Base-by-base conservation (phyloP, 2,888 invertebrate species). In the Calameuta idolon region DNA sequence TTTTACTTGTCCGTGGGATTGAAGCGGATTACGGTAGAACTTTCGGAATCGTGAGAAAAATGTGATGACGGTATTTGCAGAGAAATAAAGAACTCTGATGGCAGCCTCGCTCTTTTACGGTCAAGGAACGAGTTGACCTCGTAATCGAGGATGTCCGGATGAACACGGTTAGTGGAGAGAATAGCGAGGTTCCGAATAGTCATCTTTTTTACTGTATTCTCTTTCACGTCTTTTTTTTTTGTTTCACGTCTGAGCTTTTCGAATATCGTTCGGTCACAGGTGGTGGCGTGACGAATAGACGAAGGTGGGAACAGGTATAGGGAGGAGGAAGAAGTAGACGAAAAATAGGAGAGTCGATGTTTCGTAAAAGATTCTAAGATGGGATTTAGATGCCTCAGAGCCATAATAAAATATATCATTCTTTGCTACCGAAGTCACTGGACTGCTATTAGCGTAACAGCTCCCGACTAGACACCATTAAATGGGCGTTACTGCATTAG, bases 401-500 rank as follows among this genome's bases (percentile, higher is more conserved):
- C 55, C 33, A 76, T 77, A 74, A 71, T 34, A 34, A 85, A 84
- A 83, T 83, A 77, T 77, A 77, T 69, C 73, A 75, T 69, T 73
- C 81, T 34, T 35, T 79, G 85, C 85, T 84, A 85, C 83, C 75
- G 81, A 75, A 77, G 78, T 80, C 78, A 79, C 73, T 75, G 80
- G 77, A 69, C 81, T 85, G 80, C 83, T 82, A 85, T 84, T 84
- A 85, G 34, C 76, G 78, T 82, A 83, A 80, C 83, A 79, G 79
- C 75, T 80, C 79, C 78, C 34, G 73, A 71, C 71, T 79, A 77
- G 69, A 80, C 75, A 75, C 83, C 79, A 85, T 85, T 85, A 83
- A 77, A 73, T 83, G 79, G 84, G 85, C 85, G 83, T 84, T 78
- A 79, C 81, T 79, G 73, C 77, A 77, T 77, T 79, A 79, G 79